Percentiles rank a stretch among this genome's conserved stretches.
Conservation (phyloP, 2,797 vertebrate genomes). For the Channa striata region DNA sequence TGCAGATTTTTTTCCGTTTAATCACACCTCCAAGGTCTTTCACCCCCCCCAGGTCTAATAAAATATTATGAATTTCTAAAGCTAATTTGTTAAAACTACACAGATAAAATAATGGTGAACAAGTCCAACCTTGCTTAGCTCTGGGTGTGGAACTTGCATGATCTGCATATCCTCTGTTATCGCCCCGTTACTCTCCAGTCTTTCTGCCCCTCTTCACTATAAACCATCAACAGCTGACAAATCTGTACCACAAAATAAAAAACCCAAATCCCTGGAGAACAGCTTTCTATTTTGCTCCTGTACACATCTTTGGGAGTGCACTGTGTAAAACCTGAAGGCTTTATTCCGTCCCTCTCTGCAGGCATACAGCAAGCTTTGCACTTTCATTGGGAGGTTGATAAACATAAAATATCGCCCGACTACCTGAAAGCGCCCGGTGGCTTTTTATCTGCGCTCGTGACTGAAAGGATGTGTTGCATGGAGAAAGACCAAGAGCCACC, state of each 20-base stretch:
- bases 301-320: slow-evolving; percentile 51
- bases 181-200: not conserved
- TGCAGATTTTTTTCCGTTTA: not conserved
- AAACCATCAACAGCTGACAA: slow-evolving; percentile 36
- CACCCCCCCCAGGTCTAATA: not conserved
- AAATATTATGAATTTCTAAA: slow-evolving; percentile 11
- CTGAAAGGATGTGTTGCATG: slow-evolving; percentile 75
- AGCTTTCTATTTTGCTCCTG: slow-evolving; percentile 41
- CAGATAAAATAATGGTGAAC: not conserved
- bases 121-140: not conserved
- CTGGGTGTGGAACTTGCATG: not conserved
- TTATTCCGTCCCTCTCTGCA: slow-evolving; percentile 55
- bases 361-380: slow-evolving; percentile 75
- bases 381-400: slow-evolving; percentile 77
- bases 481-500: slow-evolving; percentile 62
- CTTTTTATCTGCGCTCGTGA: slow-evolving; percentile 72
- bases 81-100: slow-evolving; percentile 6
- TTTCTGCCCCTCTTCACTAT: not conserved
- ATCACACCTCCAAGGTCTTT: not conserved
- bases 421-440: slow-evolving; percentile 60
- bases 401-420: slow-evolving; percentile 76
- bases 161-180: slow-evolving; percentile 5
- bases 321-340: slow-evolving; percentile 40
- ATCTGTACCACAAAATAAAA: slow-evolving; percentile 25
- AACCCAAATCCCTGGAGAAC: slow-evolving; percentile 36